Percentiles rank a stretch among this genome's conserved stretches.
phyloP scores from a whole-genome alignment of 2,797 vertebrate genomes.

The Eidolon dupreanum region DNA sequence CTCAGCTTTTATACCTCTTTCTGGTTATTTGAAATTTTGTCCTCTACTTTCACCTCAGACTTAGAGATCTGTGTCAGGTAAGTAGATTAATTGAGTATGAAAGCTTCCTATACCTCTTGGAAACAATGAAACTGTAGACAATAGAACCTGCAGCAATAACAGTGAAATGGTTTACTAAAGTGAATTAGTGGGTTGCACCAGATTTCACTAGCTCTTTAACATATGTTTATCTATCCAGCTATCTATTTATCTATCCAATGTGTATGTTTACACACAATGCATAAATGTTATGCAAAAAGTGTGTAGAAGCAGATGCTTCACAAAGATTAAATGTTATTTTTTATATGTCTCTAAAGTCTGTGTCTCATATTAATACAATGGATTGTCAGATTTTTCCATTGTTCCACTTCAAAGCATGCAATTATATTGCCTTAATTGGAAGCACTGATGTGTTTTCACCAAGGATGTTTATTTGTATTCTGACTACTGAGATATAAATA shows the following conservation, averaged over 20 bases:
- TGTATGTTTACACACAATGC: constrained; percentile 79
- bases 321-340: constrained; percentile 85
- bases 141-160: constrained; percentile 18
- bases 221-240: constrained; percentile 75
- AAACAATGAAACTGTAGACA: constrained; percentile 49
- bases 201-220: constrained; percentile 68
- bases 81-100: constrained; percentile 13
- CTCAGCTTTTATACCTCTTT: background rate
- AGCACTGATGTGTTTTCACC: constrained; percentile 89
- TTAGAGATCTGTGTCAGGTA: background rate
- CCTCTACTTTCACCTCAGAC: background rate
- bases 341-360: constrained; percentile 85
- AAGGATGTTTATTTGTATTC: constrained; percentile 88
- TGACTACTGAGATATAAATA: constrained; percentile 89
- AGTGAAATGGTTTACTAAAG: constrained; percentile 58
- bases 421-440: constrained; percentile 91
- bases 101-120: background rate
- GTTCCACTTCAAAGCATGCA: constrained; percentile 91
- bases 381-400: constrained; percentile 87
- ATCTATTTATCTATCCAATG: constrained; percentile 81
- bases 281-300: constrained; percentile 78
- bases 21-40: background rate
- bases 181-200: constrained; percentile 44
- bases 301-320: constrained; percentile 83
- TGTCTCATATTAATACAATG: constrained; percentile 86